These are phyloP conservation scores for Nixonia krombeini DNA, from an alignment of 1,140 invertebrate species.

Conservation along the genomic window DNA sequence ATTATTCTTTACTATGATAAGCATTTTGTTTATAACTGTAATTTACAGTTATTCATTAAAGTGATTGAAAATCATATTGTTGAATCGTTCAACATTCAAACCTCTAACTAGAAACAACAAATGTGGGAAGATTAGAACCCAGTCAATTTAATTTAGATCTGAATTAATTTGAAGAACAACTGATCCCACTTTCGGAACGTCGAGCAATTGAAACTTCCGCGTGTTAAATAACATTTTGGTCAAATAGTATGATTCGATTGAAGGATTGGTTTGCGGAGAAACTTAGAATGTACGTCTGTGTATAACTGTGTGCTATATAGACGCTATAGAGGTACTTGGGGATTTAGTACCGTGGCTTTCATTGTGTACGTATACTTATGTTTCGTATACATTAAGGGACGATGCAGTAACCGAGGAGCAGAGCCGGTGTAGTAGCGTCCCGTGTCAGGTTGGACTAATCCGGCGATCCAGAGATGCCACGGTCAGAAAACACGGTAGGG, in stretches of 20 bases:
- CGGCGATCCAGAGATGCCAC: conserved; percentile 59
- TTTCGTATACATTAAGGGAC: conserved; percentile 16
- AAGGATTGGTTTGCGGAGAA: conserved; percentile 8
- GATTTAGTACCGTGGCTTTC: conserved; percentile 11
- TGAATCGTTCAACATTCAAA: too few relatives aligned
- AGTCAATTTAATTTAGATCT: too few relatives aligned
- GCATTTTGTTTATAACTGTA: too few relatives aligned
- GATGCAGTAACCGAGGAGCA: conserved; percentile 10
- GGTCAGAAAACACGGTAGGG: conserved; percentile 64
- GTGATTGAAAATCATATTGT: too few relatives aligned
- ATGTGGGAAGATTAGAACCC: too few relatives aligned
- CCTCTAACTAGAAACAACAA: too few relatives aligned
- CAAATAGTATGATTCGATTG: conserved; percentile 1
- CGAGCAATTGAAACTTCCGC: too few relatives aligned
- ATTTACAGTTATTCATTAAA: too few relatives aligned
- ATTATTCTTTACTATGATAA: too few relatives aligned
- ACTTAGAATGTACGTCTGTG: too few relatives aligned
- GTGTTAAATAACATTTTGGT: not conserved
- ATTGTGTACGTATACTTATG: conserved; percentile 14
- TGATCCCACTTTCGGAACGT: too few relatives aligned
- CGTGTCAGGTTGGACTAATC: conserved; percentile 63
- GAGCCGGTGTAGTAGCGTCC: conserved; percentile 52
- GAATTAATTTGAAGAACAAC: too few relatives aligned
- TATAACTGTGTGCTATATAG: not conserved
- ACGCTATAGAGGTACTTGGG: not conserved